Percentiles rank a stretch among this genome's conserved stretches.
phyloP scores from a whole-genome alignment of 2,888 invertebrate species.

The Cataglyphis albicans region DNA sequence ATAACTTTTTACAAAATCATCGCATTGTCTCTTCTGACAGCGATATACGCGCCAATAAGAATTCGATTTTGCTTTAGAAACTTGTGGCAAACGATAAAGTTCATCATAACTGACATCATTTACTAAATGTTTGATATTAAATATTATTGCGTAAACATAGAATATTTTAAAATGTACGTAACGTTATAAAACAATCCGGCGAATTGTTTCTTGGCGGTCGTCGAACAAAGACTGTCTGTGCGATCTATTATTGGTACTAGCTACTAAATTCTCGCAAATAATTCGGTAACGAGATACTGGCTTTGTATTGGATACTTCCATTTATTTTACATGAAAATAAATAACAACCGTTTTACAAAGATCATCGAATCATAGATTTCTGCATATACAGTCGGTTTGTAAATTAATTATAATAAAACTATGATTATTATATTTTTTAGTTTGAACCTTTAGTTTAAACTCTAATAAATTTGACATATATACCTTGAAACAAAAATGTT shows the following conservation, averaged over 20 bases:
- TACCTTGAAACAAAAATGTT: not conserved
- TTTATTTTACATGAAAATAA: slow-evolving; percentile 41
- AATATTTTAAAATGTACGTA: slow-evolving; percentile 70
- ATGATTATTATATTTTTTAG: too few relatives aligned
- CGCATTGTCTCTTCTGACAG: not conserved
- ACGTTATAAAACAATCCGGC: slow-evolving; percentile 67
- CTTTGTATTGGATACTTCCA: slow-evolving; percentile 54
- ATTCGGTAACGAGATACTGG: slow-evolving; percentile 63
- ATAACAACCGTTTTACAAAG: slow-evolving; percentile 1
- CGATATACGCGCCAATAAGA: slow-evolving; percentile 45
- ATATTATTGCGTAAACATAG: slow-evolving; percentile 70
- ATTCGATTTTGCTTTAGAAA: slow-evolving; percentile 61
- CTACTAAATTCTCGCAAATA: slow-evolving; percentile 68
- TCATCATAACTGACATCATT: slow-evolving; percentile 63
- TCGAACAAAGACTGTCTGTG: slow-evolving; percentile 17
- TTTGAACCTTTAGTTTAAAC: too few relatives aligned
- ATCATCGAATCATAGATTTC: slow-evolving; percentile 11
- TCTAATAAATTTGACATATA: slow-evolving; percentile 1
- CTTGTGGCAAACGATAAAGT: slow-evolving; percentile 60
- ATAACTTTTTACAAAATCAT: not conserved
- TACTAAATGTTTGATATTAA: slow-evolving; percentile 64
- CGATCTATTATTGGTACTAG: slow-evolving; percentile 71
- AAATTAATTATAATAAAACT: slow-evolving; percentile 34
- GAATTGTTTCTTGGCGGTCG: slow-evolving; percentile 52
- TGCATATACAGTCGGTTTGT: not conserved